These are phyloP conservation scores for Zophobas morio DNA, from an alignment of 1,140 invertebrate species.

Conservation along the genomic window DNA sequence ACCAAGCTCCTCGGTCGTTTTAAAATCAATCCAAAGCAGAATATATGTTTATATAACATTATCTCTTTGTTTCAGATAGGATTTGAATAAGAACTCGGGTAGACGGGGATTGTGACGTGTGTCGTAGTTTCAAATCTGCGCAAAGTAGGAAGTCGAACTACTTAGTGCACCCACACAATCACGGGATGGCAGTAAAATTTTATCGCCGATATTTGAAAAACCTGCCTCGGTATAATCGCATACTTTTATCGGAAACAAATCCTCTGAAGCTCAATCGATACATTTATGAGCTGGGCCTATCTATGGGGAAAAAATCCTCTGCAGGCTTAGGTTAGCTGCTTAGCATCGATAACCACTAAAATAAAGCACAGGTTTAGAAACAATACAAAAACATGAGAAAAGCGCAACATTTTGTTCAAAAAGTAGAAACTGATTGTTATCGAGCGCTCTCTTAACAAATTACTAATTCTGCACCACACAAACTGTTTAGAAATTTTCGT, in stretches of 20 bases:
- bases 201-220: background rate
- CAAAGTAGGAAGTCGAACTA: slow-evolving; percentile 9
- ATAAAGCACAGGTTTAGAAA: too few relatives aligned
- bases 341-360: too few relatives aligned
- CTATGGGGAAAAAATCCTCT: too few relatives aligned
- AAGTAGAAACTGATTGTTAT: too few relatives aligned
- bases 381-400: too few relatives aligned
- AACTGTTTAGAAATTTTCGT: too few relatives aligned
- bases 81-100: background rate
- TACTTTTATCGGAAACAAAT: background rate
- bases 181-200: slow-evolving; percentile 9
- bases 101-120: slow-evolving; percentile 9
- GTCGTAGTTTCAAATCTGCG: slow-evolving; percentile 17
- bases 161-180: slow-evolving; percentile 8
- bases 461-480: too few relatives aligned
- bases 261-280: background rate
- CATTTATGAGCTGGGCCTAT: background rate
- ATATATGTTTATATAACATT: slow-evolving; percentile 39
- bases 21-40: slow-evolving; percentile 36
- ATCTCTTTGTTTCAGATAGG: slow-evolving; percentile 26
- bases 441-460: too few relatives aligned
- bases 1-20: slow-evolving; percentile 20
- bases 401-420: too few relatives aligned
- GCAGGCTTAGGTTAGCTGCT: too few relatives aligned
- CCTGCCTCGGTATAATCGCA: background rate